Evolutionary conservation across 2,888 invertebrate genomes (phyloP).

Genomic region (Perizoma flavofasciatum): DNA sequence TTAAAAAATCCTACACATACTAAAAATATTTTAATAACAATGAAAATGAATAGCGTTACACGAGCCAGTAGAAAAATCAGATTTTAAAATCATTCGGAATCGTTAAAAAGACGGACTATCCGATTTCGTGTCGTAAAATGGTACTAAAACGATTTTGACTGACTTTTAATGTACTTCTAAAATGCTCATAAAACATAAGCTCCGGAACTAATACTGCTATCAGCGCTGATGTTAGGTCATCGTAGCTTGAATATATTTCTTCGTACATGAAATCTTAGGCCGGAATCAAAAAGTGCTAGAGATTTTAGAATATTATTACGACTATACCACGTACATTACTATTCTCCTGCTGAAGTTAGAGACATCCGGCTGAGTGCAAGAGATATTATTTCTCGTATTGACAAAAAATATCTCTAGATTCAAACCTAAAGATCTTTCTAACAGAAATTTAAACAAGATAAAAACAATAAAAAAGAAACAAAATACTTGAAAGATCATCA

Average conservation of each 20-base stretch:
- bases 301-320: too few species aligned
- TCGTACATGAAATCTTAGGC: background rate
- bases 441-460: background rate
- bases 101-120: slow-evolving; percentile 72
- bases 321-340: too few species aligned
- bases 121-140: slow-evolving; percentile 75
- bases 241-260: slow-evolving; percentile 17
- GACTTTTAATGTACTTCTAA: slow-evolving; percentile 70
- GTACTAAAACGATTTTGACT: slow-evolving; percentile 66
- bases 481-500: background rate
- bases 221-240: slow-evolving; percentile 26
- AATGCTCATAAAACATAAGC: slow-evolving; percentile 55
- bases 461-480: background rate
- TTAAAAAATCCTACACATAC: slow-evolving; percentile 41
- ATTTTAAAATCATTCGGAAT: slow-evolving; percentile 58
- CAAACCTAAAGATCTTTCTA: too few species aligned
- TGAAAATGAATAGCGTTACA: slow-evolving; percentile 65
- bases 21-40: slow-evolving; percentile 50
- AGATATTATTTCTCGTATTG: too few species aligned
- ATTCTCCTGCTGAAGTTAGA: too few species aligned
- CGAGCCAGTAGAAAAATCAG: slow-evolving; percentile 47
- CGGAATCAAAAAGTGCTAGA: too few species aligned
- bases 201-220: slow-evolving; percentile 48
- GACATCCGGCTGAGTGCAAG: too few species aligned
- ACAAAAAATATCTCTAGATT: too few species aligned